Conservation (phyloP, 2,888 invertebrate species). For the Zhuqinia jingwanae region DNA sequence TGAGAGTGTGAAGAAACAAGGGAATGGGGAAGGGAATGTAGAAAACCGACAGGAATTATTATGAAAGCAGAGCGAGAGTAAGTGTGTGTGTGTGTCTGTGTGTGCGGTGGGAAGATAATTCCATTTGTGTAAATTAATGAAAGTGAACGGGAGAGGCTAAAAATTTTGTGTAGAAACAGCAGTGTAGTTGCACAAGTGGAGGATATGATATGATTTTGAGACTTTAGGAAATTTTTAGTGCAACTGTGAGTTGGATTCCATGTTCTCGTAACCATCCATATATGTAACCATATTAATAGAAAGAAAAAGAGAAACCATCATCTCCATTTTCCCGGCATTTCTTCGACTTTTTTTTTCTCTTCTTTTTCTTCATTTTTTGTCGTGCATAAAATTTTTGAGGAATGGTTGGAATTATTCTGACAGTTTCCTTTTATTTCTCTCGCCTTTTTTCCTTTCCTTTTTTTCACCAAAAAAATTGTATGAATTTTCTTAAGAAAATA, state of each 20-base stretch:
- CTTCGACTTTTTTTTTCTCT: too few species aligned
- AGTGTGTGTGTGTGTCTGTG: constrained; percentile 9
- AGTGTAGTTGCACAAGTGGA: neutral
- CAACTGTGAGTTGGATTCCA: too few species aligned
- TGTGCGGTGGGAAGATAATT: constrained; percentile 69
- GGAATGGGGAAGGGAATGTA: constrained; percentile 37
- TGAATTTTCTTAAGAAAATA: constrained; percentile 41
- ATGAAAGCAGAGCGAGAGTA: constrained; percentile 17
- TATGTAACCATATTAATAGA: constrained; percentile 27
- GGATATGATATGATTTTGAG: neutral
- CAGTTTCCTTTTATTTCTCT: constrained; percentile 51
- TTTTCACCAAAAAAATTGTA: constrained; percentile 40
- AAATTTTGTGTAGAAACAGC: neutral
- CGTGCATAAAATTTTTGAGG: constrained; percentile 59
- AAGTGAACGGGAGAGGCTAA: constrained; percentile 44
- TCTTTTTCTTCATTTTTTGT: constrained; percentile 27
- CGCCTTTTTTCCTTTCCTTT: constrained; percentile 26
- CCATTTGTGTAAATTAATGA: constrained; percentile 72
- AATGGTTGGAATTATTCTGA: constrained; percentile 66
- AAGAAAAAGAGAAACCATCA: neutral
- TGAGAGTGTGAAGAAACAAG: constrained; percentile 26
- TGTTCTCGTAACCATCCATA: too few species aligned
- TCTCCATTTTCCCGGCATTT: too few species aligned
- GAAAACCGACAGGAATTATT: neutral
- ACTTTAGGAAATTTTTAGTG: neutral